A percentile compares a stretch with the other conserved stretches of the same genome.
Conservation (phyloP, 2,888 invertebrate genomes). For the Tetramorium bicarinatum region DNA sequence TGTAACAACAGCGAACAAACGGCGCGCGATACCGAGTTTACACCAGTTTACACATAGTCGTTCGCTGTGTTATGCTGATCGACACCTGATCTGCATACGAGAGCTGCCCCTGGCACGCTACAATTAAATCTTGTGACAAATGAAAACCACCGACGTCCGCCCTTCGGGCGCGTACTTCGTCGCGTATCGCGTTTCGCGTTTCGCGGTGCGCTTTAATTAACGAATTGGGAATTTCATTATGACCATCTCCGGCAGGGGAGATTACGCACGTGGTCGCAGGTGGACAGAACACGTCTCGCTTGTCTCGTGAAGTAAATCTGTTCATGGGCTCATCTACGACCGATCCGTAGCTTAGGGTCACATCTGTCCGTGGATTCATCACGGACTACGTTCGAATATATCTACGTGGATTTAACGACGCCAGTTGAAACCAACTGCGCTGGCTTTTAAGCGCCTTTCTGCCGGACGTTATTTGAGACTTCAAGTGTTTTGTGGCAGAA, state of each 20-base stretch:
- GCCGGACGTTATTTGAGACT: not conserved
- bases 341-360: slow-evolving; percentile 24
- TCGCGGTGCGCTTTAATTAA: slow-evolving; percentile 73
- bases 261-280: slow-evolving; percentile 31
- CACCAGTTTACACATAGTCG: slow-evolving; percentile 43
- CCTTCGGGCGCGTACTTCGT: slow-evolving; percentile 55
- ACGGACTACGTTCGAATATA: slow-evolving; percentile 12
- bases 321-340: slow-evolving; percentile 29
- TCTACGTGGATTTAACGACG: slow-evolving; percentile 26
- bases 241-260: slow-evolving; percentile 36
- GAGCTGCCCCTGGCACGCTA: slow-evolving; percentile 56
- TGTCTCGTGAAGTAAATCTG: slow-evolving; percentile 39
- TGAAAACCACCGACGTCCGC: slow-evolving; percentile 59
- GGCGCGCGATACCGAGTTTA: slow-evolving; percentile 45
- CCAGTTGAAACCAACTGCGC: slow-evolving; percentile 17
- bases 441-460: slow-evolving; percentile 38
- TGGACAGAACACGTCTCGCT: slow-evolving; percentile 33
- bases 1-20: slow-evolving; percentile 40
- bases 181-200: slow-evolving; percentile 69
- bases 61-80: slow-evolving; percentile 54
- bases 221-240: slow-evolving; percentile 73
- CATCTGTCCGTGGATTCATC: slow-evolving; percentile 39
- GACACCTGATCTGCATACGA: slow-evolving; percentile 61
- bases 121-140: slow-evolving; percentile 74
- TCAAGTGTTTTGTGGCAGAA: not conserved